Base-by-base conservation (phyloP, 2,113 vertebrate genomes). In the Perognathus longimembris region DNA sequence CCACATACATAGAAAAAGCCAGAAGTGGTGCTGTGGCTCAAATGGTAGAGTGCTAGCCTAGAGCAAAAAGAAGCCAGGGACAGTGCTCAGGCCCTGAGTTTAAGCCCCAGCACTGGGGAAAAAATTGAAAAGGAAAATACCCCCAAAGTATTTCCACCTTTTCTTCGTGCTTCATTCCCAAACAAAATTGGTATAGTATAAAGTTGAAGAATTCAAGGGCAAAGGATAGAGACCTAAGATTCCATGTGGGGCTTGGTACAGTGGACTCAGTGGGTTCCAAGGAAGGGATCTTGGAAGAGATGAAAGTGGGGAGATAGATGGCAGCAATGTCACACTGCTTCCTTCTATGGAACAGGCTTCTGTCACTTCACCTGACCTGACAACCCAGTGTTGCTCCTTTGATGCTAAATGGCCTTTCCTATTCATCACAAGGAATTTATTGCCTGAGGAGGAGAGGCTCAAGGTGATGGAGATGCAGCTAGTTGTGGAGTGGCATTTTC, bases 381-480 rank as follows among this genome's bases (percentile, higher is more conserved):
- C 2, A 77, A 74, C 7, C 50, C 17, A 15, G 14, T 50, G 45
- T 14, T 67, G 38, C n/a, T 59, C 77, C 38, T 85, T 32, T 80
- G 63, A 88, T 85, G 76, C 28, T 77, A 78, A 95, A 50, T 32
- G 50, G 69, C 36, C 57, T 12, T 63, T 59, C 40, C 45, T 84
- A 38, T 69, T 63, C 69, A 80, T 69, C 45, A 18, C 32, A 77
- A 66, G 57, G 81, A 85, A 73, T 66, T 84, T 40, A 75, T 87
- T 38, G 63, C 57, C 26, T 28, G 59, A 20, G 21, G n/a, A 66
- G n/a, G 64, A 26, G 34, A 94, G 34, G 64, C 71, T 12, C 15
- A 73, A 66, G 18, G 18, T 69, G 75, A 22, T 34, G 26, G 63
- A 30, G 63, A 64, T 64, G 57, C 38, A 64, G 7, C 50, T 22